phyloP scores from a whole-genome alignment of 1,140 invertebrate species.

The Brachionus plicatilis region DNA sequence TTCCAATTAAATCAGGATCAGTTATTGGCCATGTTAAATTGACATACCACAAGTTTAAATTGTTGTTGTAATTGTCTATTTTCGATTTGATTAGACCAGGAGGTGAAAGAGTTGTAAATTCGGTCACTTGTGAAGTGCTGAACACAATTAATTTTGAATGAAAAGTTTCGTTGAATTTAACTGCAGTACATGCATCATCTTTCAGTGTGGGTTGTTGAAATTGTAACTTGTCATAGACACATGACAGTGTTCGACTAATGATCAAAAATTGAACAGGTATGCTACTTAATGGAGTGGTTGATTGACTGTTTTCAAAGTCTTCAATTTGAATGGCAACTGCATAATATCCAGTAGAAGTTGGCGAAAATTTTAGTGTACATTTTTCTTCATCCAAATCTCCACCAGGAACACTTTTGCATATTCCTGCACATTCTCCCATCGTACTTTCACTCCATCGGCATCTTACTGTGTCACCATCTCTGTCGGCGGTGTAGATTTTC shows the following conservation, averaged over 20 bases:
- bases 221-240: background rate
- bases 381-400: background rate
- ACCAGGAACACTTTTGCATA: background rate
- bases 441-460: background rate
- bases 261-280: slow-evolving; percentile 8
- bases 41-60: background rate
- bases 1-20: background rate
- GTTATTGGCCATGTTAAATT: background rate
- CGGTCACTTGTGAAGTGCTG: background rate
- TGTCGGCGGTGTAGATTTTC: background rate
- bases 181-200: background rate
- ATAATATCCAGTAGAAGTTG: background rate
- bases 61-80: background rate
- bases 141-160: background rate
- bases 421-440: background rate
- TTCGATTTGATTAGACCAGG: background rate
- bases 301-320: background rate
- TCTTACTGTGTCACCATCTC: background rate
- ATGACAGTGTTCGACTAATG: background rate
- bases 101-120: background rate
- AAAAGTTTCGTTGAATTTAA: background rate
- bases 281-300: background rate
- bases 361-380: background rate
- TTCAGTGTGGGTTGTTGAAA: background rate
- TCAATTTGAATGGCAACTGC: slow-evolving; percentile 6